Evolutionary conservation across 2,888 invertebrate species (phyloP).

Genomic region (Leistus spinibarbis): DNA sequence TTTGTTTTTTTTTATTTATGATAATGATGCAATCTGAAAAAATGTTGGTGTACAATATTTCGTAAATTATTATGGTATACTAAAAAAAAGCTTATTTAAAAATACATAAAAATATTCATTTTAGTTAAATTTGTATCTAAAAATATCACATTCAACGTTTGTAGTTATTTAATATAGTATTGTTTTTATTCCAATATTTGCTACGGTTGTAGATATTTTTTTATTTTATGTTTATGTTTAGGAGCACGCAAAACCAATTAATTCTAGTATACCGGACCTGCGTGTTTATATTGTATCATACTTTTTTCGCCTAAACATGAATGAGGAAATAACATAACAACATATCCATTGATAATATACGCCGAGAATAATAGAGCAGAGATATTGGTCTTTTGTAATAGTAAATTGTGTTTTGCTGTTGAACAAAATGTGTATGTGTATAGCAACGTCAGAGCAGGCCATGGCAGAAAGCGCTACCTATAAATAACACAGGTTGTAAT

Average conservation of each 20-base stretch:
- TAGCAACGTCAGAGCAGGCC: background rate
- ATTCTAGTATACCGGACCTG: background rate
- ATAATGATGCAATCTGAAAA: too few species aligned
- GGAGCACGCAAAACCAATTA: background rate
- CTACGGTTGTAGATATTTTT: too few species aligned
- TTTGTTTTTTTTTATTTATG: too few species aligned
- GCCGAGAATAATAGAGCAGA: constrained; percentile 5
- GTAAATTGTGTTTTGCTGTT: constrained; percentile 30
- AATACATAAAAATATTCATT: too few species aligned
- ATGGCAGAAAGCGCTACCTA: background rate
- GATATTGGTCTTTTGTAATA: constrained; percentile 30
- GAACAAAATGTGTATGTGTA: constrained; percentile 7
- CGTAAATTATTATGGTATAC: too few species aligned
- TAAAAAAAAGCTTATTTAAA: too few species aligned
- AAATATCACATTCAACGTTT: too few species aligned
- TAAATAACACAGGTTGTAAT: constrained; percentile 28
- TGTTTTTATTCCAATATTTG: too few species aligned
- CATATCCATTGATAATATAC: background rate
- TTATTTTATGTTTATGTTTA: too few species aligned
- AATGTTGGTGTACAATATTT: too few species aligned
- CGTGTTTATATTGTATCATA: background rate
- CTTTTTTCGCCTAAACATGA: background rate
- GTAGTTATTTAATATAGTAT: too few species aligned
- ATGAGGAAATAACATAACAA: background rate
- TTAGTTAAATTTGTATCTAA: too few species aligned